Evolutionary conservation across 1,140 invertebrate species (phyloP), one percentile per base, ranked within the genome.

Genomic region (Philopotamus ludificatus): DNA sequence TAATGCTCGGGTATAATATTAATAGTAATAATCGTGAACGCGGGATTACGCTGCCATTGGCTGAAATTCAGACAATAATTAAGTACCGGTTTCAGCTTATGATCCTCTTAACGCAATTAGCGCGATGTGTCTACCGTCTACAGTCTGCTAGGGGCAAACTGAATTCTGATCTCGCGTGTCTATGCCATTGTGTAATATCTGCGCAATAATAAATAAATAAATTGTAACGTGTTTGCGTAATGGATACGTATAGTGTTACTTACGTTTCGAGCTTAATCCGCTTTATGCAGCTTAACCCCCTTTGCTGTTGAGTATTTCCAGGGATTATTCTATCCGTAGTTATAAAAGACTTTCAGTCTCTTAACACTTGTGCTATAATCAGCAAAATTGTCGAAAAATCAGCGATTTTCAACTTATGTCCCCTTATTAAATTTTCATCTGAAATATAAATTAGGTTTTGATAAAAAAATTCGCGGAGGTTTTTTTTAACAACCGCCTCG

Each of bases 91-190:
- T 42, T 60, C 57, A 47, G 57, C 42, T 2, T 44, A 26, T 60
- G 57, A 60, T 60, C 57, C 57, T 60, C 41, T 60, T 60, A 60
- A 10, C 25, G 42, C 57, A 60, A 60, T 60, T 60, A 60, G 57
- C 42, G 44, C 12, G 4, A 22, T 53, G 28, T 34, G 4, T 34
- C 28, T 34, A n/a, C n/a, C n/a, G n/a, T n/a, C n/a, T n/a, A n/a
- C n/a, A n/a, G n/a, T n/a, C n/a, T n/a, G n/a, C n/a, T n/a, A n/a
- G n/a, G n/a, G n/a, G n/a, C n/a, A n/a, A n/a, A n/a, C n/a, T n/a
- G n/a, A n/a, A n/a, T n/a, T n/a, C n/a, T n/a, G n/a, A n/a, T n/a
- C n/a, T n/a, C n/a, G n/a, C n/a, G n/a, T n/a, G n/a, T n/a, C n/a
- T n/a, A n/a, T n/a, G n/a, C n/a, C n/a, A n/a, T n/a, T n/a, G n/a